Conservation (phyloP, 2,888 invertebrate species). For the Metallyticus violacea region DNA sequence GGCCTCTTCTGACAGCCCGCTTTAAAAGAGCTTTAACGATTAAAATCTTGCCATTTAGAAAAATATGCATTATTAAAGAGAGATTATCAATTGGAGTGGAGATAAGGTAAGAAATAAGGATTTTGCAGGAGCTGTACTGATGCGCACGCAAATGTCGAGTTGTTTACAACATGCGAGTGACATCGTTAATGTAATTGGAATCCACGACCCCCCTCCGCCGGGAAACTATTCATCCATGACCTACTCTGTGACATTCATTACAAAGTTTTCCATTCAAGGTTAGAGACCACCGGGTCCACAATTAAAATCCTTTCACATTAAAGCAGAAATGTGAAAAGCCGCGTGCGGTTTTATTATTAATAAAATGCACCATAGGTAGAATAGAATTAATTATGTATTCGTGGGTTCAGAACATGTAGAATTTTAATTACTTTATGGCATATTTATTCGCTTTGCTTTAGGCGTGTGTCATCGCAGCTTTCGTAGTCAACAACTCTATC, state of each 20-base stretch:
- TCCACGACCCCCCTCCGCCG: background rate
- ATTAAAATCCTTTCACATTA: background rate
- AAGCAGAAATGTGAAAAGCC: background rate
- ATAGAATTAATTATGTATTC: background rate
- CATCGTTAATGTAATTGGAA: background rate
- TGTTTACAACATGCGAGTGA: background rate
- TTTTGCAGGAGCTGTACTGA: background rate
- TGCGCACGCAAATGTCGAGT: background rate
- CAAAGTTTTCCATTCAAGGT: background rate
- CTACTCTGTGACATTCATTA: background rate
- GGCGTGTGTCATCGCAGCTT: background rate
- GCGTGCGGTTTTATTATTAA: background rate
- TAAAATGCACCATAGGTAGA: background rate
- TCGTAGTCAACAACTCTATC: background rate
- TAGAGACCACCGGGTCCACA: background rate
- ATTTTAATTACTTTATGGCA: background rate
- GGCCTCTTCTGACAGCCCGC: background rate
- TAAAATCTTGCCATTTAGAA: background rate
- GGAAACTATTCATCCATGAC: background rate
- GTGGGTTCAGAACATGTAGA: background rate
- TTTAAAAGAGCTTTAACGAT: background rate
- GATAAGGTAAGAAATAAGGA: background rate
- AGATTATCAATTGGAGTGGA: background rate
- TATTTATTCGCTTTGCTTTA: background rate
- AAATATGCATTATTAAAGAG: background rate